Conservation (phyloP, 2,888 invertebrate genomes). For the Volucella inflata region DNA sequence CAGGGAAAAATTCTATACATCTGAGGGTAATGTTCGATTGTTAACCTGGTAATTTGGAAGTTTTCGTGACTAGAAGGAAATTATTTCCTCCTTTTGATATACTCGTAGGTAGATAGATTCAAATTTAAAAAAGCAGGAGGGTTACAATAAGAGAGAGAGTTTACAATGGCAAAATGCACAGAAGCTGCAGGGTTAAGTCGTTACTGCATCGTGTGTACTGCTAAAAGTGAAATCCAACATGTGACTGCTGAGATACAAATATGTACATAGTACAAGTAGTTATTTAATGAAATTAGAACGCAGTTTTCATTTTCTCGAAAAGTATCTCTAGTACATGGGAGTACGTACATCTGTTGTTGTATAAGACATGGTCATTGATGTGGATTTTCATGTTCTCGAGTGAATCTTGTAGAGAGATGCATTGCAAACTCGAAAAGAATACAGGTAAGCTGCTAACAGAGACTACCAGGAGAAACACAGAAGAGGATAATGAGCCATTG, state of each 20-base stretch:
- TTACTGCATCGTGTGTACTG: background rate
- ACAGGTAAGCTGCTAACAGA: too few relatives aligned
- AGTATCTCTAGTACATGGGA: too few relatives aligned
- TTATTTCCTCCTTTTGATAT: constrained; percentile 41
- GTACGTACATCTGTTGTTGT: too few relatives aligned
- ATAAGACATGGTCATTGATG: too few relatives aligned
- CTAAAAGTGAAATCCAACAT: constrained; percentile 24
- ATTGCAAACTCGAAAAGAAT: too few relatives aligned
- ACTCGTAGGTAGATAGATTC: background rate
- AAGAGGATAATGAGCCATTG: too few relatives aligned
- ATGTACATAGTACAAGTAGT: constrained; percentile 2
- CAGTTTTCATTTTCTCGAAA: constrained; percentile 22
- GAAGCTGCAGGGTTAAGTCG: constrained; percentile 36
- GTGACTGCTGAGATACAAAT: background rate
- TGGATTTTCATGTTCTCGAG: too few relatives aligned
- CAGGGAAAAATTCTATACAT: constrained; percentile 6
- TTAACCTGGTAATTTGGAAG: constrained; percentile 65
- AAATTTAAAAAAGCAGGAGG: background rate
- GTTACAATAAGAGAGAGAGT: background rate
- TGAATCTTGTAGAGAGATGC: too few relatives aligned
- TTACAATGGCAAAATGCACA: background rate
- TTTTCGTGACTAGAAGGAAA: constrained; percentile 62
- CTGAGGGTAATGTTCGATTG: constrained; percentile 57
- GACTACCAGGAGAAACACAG: too few relatives aligned
- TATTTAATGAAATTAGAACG: constrained; percentile 22